These are phyloP conservation scores for Melanchra persicariae DNA, from an alignment of 2,888 invertebrate species.

Conservation along the genomic window DNA sequence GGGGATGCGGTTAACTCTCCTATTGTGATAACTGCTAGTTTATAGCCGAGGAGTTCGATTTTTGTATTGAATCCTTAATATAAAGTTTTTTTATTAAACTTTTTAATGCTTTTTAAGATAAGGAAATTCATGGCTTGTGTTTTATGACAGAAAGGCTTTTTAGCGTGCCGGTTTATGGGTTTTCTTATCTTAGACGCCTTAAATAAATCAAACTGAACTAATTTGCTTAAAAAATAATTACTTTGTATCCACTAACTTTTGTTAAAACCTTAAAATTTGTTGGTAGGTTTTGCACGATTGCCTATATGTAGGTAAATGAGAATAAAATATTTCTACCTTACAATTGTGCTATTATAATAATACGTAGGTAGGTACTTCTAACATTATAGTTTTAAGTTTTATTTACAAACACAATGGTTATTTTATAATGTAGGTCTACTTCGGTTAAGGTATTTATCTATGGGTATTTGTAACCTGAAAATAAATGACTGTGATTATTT, in stretches of 20 bases:
- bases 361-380: neutral
- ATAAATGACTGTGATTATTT: too few relatives aligned
- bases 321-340: neutral
- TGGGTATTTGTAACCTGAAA: too few relatives aligned
- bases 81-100: constrained; percentile 24
- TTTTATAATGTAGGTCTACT: too few relatives aligned
- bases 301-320: too few relatives aligned
- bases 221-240: constrained; percentile 15
- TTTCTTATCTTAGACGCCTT: constrained; percentile 32
- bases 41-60: neutral
- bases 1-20: constrained; percentile 35
- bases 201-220: constrained; percentile 30
- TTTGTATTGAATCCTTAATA: neutral
- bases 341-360: neutral
- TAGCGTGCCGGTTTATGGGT: constrained; percentile 27
- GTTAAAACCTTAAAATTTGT: neutral
- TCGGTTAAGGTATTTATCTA: too few relatives aligned
- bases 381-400: too few relatives aligned
- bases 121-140: constrained; percentile 3
- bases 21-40: neutral
- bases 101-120: constrained; percentile 29
- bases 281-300: neutral
- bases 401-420: too few relatives aligned
- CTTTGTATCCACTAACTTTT: neutral
- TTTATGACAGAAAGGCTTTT: constrained; percentile 24